Percentiles rank a stretch among this genome's conserved stretches.
Evolutionary conservation across 2,113 vertebrate genomes (phyloP).

Genomic region (Eidolon helvum): DNA sequence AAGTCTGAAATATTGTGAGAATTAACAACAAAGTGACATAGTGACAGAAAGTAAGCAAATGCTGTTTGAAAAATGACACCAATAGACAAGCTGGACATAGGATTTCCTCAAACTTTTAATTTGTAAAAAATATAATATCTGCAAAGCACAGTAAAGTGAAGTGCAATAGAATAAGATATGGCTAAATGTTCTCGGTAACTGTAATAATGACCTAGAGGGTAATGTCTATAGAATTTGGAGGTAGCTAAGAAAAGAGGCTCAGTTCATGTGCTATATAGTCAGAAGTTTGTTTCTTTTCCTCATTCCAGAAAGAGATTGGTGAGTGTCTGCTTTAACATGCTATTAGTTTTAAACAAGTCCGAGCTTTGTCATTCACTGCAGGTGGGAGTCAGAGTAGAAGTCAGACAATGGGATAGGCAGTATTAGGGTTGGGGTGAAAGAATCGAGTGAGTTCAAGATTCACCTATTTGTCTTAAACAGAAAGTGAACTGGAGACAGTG

Average conservation of each 20-base stretch:
- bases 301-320: not conserved
- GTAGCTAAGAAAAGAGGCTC: not conserved
- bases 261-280: not conserved
- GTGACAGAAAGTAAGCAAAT: too few species aligned
- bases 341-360: too few species aligned
- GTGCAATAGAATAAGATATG: too few species aligned
- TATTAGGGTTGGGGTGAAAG: too few species aligned
- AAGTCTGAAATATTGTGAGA: too few species aligned
- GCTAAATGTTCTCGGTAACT: not conserved
- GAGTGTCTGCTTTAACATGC: not conserved
- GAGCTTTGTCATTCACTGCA: too few species aligned
- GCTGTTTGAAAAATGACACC: too few species aligned
- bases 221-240: not conserved
- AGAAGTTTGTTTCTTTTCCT: not conserved
- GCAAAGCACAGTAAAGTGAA: too few species aligned
- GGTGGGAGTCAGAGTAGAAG: not conserved
- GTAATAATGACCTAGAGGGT: accelerated
- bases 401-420: not conserved
- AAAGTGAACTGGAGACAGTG: not conserved
- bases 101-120: too few species aligned
- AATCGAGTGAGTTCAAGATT: not conserved
- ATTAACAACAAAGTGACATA: too few species aligned
- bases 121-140: too few species aligned
- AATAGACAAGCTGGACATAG: too few species aligned
- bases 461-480: not conserved